Evolutionary conservation across 2,797 vertebrate genomes (phyloP), one percentile per base, ranked within the genome.

Genomic region (Percopsis omiscomaycus): DNA sequence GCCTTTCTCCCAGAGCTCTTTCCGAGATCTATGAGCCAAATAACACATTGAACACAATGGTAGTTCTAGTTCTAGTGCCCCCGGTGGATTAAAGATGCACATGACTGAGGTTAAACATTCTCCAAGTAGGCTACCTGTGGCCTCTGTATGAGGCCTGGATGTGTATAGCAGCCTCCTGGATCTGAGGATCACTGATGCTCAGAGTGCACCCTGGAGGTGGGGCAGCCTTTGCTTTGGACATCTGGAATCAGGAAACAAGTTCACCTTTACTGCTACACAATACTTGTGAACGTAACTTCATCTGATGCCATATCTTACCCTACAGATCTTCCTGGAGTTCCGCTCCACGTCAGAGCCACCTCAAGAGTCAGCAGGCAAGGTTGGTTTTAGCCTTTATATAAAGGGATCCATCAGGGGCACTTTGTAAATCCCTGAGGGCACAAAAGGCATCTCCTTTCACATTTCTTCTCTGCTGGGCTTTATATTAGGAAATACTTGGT

Each of bases 81-180:
- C 42, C 1, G 8, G 15, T 50, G 48, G 12, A n/a, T 56, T 5
- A 15, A 48, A 9, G 2, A 46, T n/a, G 8, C 3, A 45, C 5
- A 27, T 46, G 44, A 59, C 14, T 47, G 14, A 62, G 2, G 8
- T 0, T 14, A 27, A 46, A 49, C 3, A 29, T 60, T 58, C 47
- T 30, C 45, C 12, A 37, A 11, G 22, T 42, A 42, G 37, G 9
- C 37, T 42, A 89, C 89, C 87, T 87, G 72, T 92, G 90, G 22
- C 89, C 86, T 9, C 74, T 44, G 60, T 91, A 91, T 14, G 89
- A 94, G n/a, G 90, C 86, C 75, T 93, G 89, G 74, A 91, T 92
- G 52, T 69, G 77, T 68, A 92, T 89, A 5, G 89, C 87, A 1
- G 84, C 87, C 14, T 88, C 88, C 78, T 92, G 91, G 64, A 91